phyloP scores from a whole-genome alignment of 37 sponge, comb jelly and placozoan genomes.

The Spongilla lacustris region DNA sequence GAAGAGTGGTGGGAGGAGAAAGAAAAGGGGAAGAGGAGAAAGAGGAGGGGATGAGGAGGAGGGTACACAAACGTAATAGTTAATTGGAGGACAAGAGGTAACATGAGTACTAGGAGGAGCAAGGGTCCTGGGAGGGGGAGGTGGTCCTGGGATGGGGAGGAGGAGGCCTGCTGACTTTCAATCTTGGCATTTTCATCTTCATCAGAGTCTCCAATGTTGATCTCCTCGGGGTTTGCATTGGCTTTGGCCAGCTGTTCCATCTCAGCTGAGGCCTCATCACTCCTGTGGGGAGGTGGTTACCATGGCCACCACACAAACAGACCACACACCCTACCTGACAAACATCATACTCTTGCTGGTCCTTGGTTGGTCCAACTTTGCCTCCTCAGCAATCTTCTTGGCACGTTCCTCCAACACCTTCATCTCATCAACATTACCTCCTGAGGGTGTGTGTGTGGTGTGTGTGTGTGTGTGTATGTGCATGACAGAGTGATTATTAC shows the following conservation, averaged over 20 bases:
- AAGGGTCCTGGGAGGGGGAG: too few relatives aligned
- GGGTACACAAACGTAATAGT: too few relatives aligned
- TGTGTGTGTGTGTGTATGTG: slow-evolving; percentile 16
- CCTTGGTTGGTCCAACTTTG: slow-evolving; percentile 75
- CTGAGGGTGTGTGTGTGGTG: slow-evolving; percentile 20
- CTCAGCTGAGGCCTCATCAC: slow-evolving; percentile 72
- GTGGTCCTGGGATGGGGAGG: neutral
- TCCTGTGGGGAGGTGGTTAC: slow-evolving; percentile 33
- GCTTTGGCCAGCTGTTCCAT: slow-evolving; percentile 76
- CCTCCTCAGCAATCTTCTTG: slow-evolving; percentile 76
- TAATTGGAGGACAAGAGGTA: neutral
- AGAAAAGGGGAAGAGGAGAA: too few relatives aligned
- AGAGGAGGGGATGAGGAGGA: neutral
- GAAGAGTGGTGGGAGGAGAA: too few relatives aligned
- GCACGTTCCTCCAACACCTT: slow-evolving; percentile 77
- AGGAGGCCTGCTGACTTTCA: slow-evolving; percentile 14
- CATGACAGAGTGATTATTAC: neutral
- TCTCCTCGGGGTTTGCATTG: slow-evolving; percentile 90
- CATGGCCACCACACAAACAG: neutral
- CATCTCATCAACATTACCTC: slow-evolving; percentile 84
- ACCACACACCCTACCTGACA: slow-evolving; percentile 67
- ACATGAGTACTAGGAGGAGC: too few relatives aligned
- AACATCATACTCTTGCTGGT: slow-evolving; percentile 54
- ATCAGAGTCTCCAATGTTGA: slow-evolving; percentile 82
- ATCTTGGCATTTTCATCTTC: slow-evolving; percentile 72